Percentiles rank a stretch among this genome's conserved stretches.
Evolutionary conservation across 2,113 vertebrate species (phyloP).

Genomic region (Ophthalmotilapia sp.): DNA sequence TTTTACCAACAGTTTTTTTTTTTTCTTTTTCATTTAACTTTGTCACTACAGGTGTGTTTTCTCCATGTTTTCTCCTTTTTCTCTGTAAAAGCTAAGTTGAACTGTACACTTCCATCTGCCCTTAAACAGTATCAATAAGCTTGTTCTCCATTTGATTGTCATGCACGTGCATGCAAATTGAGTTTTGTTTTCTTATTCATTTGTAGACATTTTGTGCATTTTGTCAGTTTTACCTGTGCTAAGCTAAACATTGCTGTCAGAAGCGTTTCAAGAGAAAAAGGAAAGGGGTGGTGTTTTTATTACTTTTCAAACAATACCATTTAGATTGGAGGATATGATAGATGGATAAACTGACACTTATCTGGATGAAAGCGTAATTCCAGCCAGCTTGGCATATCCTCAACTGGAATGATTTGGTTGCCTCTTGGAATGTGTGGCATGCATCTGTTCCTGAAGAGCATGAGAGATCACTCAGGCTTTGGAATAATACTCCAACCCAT

Average conservation of each 20-base stretch:
- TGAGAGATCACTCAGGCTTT: conserved; percentile 4
- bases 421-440: conserved; percentile 53
- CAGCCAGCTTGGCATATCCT: conserved; percentile 23
- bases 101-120: background rate
- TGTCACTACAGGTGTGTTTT: background rate
- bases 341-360: background rate
- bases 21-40: background rate
- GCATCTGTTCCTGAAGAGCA: conserved; percentile 51
- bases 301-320: background rate
- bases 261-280: background rate
- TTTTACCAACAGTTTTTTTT: background rate
- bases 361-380: background rate
- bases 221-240: background rate
- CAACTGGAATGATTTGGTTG: background rate
- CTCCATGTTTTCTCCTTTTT: background rate
- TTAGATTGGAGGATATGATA: background rate
- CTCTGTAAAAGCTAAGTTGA: background rate
- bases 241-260: background rate
- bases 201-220: background rate
- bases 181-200: background rate
- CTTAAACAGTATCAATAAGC: background rate
- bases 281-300: background rate
- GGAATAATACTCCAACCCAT: background rate
- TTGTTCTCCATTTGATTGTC: background rate
- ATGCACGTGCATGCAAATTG: background rate